phyloP scores from a whole-genome alignment of 2,113 vertebrate species.

The Hystrix brachyura region DNA sequence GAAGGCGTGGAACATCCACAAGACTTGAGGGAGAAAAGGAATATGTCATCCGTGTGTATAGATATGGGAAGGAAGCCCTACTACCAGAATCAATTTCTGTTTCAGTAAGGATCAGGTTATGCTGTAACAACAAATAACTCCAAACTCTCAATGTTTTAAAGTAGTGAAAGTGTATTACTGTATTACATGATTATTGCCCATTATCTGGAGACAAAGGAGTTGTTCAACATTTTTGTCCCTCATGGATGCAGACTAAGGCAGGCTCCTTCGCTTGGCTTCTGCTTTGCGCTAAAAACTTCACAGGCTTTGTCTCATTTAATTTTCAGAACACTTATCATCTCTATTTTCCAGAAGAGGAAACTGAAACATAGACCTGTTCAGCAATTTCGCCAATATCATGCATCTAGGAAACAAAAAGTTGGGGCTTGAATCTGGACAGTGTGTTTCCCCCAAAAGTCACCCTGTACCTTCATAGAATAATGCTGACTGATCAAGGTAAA shows the following conservation, averaged over 20 bases:
- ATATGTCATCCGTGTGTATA: not conserved
- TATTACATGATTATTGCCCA: not conserved
- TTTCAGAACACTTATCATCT: not conserved
- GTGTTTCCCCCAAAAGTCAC: not conserved
- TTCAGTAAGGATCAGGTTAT: not conserved
- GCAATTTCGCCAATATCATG: not conserved
- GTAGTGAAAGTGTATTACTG: not conserved
- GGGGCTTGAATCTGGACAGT: not conserved
- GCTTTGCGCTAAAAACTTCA: not conserved
- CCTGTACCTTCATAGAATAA: not conserved
- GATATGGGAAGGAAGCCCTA: not conserved
- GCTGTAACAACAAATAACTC: not conserved
- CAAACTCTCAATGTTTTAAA: constrained; percentile 26
- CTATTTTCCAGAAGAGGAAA: not conserved
- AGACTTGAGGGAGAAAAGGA: not conserved
- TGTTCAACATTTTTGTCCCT: constrained; percentile 3
- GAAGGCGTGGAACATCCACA: not conserved
- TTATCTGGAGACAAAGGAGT: not conserved
- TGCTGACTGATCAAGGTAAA: not conserved
- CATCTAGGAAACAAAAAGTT: not conserved
- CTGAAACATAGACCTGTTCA: not conserved
- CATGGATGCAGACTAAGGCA: not conserved
- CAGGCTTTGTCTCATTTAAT: not conserved
- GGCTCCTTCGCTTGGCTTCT: not conserved
- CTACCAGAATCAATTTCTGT: not conserved